Base-by-base conservation (phyloP, 2,113 vertebrate species). In the Agapornis roseicollis region DNA sequence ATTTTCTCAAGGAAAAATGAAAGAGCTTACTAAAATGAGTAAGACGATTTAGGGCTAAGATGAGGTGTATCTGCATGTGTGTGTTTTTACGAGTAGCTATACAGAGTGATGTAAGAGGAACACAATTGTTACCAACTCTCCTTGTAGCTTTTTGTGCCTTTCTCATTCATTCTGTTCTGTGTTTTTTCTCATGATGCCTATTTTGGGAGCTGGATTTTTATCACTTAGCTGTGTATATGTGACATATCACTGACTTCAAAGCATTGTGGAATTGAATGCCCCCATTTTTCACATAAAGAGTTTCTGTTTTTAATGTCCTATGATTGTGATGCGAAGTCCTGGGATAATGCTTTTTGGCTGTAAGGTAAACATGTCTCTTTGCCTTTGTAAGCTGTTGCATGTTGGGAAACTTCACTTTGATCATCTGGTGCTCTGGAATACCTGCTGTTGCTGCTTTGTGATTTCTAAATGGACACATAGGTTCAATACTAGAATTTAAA, bases 361-460 rank as follows among this genome's bases (percentile, higher is more conserved):
- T 98, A 98, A 98, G 97, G 97, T 98, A 98, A 97, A 98, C 93
- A 96, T 97, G 97, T 97, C 97, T 98, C 97, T 97, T 89, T 98
- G 98, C 98, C 98, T 98, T 97, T 92, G 98, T 98, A 98, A 98
- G 98, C 98, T 98, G 98, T 98, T 98, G 98, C 98, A 98, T 98
- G 98, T 98, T 97, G 97, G 97, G 97, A 98, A 97, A 96, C 97
- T 96, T 98, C 98, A 98, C 98, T 98, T 97, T 97, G 98, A 98
- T 98, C 98, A 98, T 98, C 97, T 97, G 97, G 96, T 98, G 97
- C 97, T 98, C 97, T 98, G 95, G 97, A 98, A 97, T 96, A 98
- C 98, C 98, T 98, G 98, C 98, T 98, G 98, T 98, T 98, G 98
- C 98, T 98, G 98, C 98, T 99, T 98, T 99, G 98, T 98, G 98